phyloP scores from a whole-genome alignment of 2,888 invertebrate genomes.

The Sipunculus nudus region DNA sequence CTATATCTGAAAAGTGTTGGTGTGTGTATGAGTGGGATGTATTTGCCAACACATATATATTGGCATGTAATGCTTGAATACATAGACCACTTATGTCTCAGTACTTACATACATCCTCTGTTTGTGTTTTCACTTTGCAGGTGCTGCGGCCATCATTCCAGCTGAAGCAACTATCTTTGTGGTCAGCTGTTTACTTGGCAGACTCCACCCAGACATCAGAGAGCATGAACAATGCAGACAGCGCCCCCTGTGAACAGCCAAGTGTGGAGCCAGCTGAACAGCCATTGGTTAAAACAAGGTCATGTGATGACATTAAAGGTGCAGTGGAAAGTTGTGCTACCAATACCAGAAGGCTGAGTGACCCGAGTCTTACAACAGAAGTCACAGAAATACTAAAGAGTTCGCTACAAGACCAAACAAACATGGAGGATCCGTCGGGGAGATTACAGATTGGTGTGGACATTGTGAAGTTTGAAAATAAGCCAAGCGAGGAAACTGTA shows the following conservation, averaged over 20 bases:
- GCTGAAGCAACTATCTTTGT: slow-evolving; percentile 82
- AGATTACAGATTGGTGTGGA: no score
- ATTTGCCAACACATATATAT: no score
- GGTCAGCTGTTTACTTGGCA: slow-evolving; percentile 86
- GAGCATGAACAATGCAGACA: slow-evolving; percentile 1
- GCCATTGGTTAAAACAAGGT: slow-evolving; percentile 76
- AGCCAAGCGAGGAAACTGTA: no score
- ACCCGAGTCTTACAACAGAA: slow-evolving; percentile 70
- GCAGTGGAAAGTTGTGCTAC: slow-evolving; percentile 56
- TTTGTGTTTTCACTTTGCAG: slow-evolving; percentile 68
- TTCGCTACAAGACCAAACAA: no score
- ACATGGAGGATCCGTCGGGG: no score
- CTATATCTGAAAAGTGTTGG: no score
- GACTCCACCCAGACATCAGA: slow-evolving; percentile 8
- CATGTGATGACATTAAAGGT: slow-evolving; percentile 83
- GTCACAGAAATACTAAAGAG: no score
- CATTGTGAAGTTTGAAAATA: no score
- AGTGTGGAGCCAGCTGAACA: slow-evolving; percentile 12
- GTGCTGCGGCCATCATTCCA: slow-evolving; percentile 88
- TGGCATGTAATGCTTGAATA: no score
- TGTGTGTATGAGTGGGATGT: no score
- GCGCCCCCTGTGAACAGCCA: not conserved
- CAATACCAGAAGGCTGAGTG: slow-evolving; percentile 80
- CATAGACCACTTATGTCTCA: no score
- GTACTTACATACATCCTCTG: no score